Percentiles rank a stretch among this genome's conserved stretches.
These are phyloP conservation scores for Drosophila fuyamai DNA, from an alignment of 1,140 invertebrate species.

Conservation along the genomic window DNA sequence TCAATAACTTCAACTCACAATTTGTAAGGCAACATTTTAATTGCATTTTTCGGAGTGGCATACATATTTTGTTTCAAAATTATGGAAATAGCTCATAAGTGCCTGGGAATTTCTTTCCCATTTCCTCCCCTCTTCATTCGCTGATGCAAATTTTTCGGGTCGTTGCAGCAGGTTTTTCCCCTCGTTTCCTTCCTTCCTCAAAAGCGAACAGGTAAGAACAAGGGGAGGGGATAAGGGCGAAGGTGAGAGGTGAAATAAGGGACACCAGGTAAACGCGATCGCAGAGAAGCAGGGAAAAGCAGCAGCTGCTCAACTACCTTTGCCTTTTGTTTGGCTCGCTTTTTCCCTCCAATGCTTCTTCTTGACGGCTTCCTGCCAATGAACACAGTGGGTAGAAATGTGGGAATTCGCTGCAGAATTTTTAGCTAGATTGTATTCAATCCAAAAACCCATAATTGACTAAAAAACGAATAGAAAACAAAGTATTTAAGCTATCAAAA, in stretches of 20 bases:
- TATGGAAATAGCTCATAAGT: slow-evolving; percentile 17
- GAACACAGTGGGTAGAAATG: slow-evolving; percentile 5
- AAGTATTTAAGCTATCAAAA: too few species aligned
- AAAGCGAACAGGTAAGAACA: slow-evolving; percentile 16
- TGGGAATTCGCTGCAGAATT: background rate
- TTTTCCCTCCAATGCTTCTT: slow-evolving; percentile 33
- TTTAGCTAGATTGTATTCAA: too few species aligned
- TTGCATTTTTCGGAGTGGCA: background rate
- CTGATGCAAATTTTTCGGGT: slow-evolving; percentile 43
- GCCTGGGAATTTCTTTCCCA: slow-evolving; percentile 17
- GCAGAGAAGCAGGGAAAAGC: slow-evolving; percentile 20
- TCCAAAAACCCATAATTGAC: too few species aligned
- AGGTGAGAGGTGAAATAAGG: slow-evolving; percentile 12
- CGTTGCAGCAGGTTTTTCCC: slow-evolving; percentile 42
- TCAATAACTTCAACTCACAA: too few species aligned
- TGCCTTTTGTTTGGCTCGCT: slow-evolving; percentile 44
- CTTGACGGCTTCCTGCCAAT: slow-evolving; percentile 24
- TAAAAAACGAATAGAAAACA: too few species aligned
- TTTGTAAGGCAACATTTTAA: background rate
- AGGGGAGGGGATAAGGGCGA: background rate
- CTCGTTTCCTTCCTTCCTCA: background rate
- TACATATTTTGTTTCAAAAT: background rate
- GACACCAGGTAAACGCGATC: slow-evolving; percentile 39
- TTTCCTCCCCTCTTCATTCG: slow-evolving; percentile 6
- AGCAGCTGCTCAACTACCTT: slow-evolving; percentile 30